A percentile compares a stretch with the other conserved stretches of the same genome.
phyloP scores from a whole-genome alignment of 1,140 invertebrate species.

The Drosophila grimshawi region DNA sequence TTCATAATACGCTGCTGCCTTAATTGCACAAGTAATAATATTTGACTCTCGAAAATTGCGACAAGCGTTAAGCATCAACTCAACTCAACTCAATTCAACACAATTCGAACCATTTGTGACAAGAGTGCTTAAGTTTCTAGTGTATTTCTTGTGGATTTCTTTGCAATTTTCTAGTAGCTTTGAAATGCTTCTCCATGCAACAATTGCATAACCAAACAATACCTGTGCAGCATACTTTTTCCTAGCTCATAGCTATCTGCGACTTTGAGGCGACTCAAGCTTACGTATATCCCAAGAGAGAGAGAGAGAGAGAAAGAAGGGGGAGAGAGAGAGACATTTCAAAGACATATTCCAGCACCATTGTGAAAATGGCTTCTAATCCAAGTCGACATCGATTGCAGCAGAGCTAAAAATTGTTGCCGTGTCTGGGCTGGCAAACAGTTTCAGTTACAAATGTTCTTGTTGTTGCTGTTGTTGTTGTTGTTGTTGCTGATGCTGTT shows the following conservation, averaged over 20 bases:
- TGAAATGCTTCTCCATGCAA: background rate
- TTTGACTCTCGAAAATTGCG: background rate
- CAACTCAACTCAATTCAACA: background rate
- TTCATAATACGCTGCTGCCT: conserved; percentile 8
- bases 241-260: background rate
- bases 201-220: background rate
- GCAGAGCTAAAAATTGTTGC: conserved; percentile 2
- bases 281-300: too few relatives aligned
- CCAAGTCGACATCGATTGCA: conserved; percentile 16
- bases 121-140: too few relatives aligned
- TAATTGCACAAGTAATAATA: background rate
- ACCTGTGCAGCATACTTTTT: background rate
- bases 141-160: background rate
- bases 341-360: background rate
- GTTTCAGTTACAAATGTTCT: conserved; percentile 41
- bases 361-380: conserved; percentile 25
- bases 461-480: conserved; percentile 11
- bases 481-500: conserved; percentile 5
- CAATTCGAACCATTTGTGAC: too few relatives aligned
- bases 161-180: background rate
- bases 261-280: too few relatives aligned
- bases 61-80: background rate
- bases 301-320: background rate
- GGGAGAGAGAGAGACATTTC: background rate
- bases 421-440: conserved; percentile 13